A percentile compares a stretch with the other conserved stretches of the same genome.
These are phyloP conservation scores for Pseudanteris insignis DNA, from an alignment of 2,888 invertebrate species.

Conservation along the genomic window DNA sequence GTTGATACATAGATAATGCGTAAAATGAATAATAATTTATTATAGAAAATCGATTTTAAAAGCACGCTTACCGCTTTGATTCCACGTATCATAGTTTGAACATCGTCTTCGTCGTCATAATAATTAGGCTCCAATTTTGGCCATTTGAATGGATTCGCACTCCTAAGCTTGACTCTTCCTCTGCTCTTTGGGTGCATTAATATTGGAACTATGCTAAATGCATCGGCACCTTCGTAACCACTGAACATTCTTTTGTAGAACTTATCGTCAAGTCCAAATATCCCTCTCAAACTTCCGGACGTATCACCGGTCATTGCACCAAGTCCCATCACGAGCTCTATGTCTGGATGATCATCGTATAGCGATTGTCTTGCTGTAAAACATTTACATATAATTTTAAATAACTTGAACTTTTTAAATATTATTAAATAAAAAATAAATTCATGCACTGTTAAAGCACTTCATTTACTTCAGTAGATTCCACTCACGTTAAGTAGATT, in stretches of 20 bases:
- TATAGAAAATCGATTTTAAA: background rate
- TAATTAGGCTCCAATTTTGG: slow-evolving; percentile 87
- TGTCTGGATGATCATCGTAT: slow-evolving; percentile 74
- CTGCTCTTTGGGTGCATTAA: slow-evolving; percentile 79
- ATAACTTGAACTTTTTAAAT: too few species aligned
- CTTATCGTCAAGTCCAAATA: slow-evolving; percentile 74
- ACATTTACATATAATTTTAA: too few species aligned
- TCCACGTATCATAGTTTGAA: slow-evolving; percentile 79
- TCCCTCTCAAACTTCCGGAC: slow-evolving; percentile 73
- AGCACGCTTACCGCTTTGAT: slow-evolving; percentile 71
- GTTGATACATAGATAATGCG: too few species aligned
- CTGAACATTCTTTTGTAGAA: slow-evolving; percentile 71
- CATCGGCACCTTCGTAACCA: slow-evolving; percentile 68
- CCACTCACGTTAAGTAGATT: too few species aligned
- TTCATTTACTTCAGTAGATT: too few species aligned
- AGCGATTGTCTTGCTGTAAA: slow-evolving; percentile 13
- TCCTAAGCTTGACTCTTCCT: slow-evolving; percentile 77
- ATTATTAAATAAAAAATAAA: background rate
- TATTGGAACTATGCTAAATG: slow-evolving; percentile 79
- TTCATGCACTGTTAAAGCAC: background rate
- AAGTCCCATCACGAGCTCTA: slow-evolving; percentile 82
- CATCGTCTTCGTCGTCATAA: slow-evolving; percentile 77
- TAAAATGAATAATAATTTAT: background rate
- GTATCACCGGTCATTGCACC: slow-evolving; percentile 80
- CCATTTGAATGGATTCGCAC: slow-evolving; percentile 77